Percentiles rank a stretch among this genome's conserved stretches.
phyloP scores from a whole-genome alignment of 2,888 invertebrate species.

The Orthonevra nobilis region DNA sequence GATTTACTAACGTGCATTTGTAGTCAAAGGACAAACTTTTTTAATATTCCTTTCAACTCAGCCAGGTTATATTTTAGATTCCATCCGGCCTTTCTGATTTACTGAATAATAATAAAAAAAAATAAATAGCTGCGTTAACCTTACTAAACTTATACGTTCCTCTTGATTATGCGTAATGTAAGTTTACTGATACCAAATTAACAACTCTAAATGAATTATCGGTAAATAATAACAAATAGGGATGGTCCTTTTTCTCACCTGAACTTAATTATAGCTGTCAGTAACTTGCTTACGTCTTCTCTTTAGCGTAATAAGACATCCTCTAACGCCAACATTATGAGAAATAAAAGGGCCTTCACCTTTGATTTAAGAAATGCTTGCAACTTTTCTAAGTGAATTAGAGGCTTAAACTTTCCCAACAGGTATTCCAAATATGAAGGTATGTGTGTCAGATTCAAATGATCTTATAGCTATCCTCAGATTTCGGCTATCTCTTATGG shows the following conservation, averaged over 20 bases:
- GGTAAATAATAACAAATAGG: too few species aligned
- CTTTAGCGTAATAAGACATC: constrained; percentile 8
- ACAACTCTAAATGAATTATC: too few species aligned
- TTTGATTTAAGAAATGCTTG: constrained; percentile 18
- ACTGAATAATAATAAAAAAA: background rate
- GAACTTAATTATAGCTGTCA: background rate
- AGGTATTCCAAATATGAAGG: constrained; percentile 2
- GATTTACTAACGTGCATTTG: constrained; percentile 44
- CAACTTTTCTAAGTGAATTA: constrained; percentile 27
- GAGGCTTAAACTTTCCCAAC: constrained; percentile 19
- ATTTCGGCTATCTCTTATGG: constrained; percentile 15
- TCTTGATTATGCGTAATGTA: too few species aligned
- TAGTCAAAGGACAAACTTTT: constrained; percentile 42
- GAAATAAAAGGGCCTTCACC: constrained; percentile 20
- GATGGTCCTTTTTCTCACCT: background rate
- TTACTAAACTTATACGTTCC: too few species aligned
- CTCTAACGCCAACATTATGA: constrained; percentile 7
- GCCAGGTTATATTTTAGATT: constrained; percentile 31
- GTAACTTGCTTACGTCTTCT: background rate
- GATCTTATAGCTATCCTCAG: background rate
- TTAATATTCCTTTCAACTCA: constrained; percentile 41
- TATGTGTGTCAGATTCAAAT: background rate
- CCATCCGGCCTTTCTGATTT: constrained; percentile 8
- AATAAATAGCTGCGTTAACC: too few species aligned
- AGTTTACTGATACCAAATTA: too few species aligned